phyloP scores from a whole-genome alignment of 2,113 vertebrate species.

The Sphyrna mokarran region DNA sequence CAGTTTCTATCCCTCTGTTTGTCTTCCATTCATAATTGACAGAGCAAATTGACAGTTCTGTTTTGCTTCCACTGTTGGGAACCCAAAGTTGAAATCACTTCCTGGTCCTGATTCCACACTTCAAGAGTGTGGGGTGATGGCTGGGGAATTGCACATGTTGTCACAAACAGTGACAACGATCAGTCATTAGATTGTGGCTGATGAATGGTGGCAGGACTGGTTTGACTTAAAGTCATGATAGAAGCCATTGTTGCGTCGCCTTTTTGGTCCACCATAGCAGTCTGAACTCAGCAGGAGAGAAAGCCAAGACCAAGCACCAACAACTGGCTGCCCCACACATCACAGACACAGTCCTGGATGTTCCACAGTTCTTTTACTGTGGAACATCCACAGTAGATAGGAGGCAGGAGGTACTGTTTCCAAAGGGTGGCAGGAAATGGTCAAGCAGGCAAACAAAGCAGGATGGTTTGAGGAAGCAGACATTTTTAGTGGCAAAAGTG shows the following conservation, averaged over 20 bases:
- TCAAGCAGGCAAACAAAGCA: neutral
- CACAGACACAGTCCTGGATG: neutral
- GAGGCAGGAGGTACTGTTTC: neutral
- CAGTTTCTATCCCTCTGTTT: too few relatives aligned
- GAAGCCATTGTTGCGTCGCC: neutral
- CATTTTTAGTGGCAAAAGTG: neutral
- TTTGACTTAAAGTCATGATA: neutral
- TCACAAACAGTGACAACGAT: too few relatives aligned
- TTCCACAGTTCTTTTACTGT: too few relatives aligned
- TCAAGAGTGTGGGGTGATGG: neutral
- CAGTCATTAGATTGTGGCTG: neutral
- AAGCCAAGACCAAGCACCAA: neutral
- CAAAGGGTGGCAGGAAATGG: neutral
- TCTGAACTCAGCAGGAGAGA: neutral
- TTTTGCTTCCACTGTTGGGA: neutral
- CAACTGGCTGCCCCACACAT: neutral
- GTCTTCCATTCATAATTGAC: neutral
- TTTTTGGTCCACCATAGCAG: neutral
- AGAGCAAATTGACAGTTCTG: neutral
- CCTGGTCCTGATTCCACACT: neutral
- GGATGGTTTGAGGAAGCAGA: too few relatives aligned
- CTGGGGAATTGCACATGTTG: neutral
- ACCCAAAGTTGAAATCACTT: neutral
- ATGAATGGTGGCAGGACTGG: neutral
- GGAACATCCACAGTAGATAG: too few relatives aligned